Evolutionary conservation across 2,797 vertebrate genomes (phyloP).

Genomic region (Diceros bicornis): DNA sequence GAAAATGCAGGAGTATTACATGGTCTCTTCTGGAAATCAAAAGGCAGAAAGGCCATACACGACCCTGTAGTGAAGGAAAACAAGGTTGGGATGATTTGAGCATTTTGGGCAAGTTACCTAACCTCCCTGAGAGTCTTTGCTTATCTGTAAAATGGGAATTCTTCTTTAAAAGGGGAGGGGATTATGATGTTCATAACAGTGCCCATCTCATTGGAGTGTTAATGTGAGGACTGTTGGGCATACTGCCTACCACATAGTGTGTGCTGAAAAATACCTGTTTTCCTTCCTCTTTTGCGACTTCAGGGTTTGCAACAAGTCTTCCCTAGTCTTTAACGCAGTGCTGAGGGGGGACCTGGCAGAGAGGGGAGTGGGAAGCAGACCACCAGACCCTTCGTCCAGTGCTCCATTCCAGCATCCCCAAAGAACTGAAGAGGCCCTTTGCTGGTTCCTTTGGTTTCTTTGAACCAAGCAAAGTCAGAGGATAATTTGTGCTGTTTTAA

Average conservation of each 20-base stretch:
- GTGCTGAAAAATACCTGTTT: background rate
- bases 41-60: background rate
- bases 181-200: background rate
- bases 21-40: background rate
- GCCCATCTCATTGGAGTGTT: background rate
- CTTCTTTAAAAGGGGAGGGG: background rate
- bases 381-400: background rate
- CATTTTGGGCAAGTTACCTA: background rate
- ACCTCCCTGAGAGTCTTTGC: background rate
- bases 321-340: background rate
- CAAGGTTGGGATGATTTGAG: background rate
- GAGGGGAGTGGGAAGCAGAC: background rate
- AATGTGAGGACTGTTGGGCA: background rate
- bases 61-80: background rate
- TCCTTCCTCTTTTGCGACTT: background rate
- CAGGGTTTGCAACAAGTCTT: background rate
- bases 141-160: background rate
- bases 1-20: background rate
- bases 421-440: background rate
- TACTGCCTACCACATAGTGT: background rate
- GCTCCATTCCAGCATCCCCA: fast-evolving
- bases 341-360: background rate
- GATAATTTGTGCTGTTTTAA: background rate
- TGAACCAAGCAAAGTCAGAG: background rate
- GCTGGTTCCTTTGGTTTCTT: background rate